Base-by-base conservation (phyloP, 1,140 invertebrate species). In the Nebria ingens region DNA sequence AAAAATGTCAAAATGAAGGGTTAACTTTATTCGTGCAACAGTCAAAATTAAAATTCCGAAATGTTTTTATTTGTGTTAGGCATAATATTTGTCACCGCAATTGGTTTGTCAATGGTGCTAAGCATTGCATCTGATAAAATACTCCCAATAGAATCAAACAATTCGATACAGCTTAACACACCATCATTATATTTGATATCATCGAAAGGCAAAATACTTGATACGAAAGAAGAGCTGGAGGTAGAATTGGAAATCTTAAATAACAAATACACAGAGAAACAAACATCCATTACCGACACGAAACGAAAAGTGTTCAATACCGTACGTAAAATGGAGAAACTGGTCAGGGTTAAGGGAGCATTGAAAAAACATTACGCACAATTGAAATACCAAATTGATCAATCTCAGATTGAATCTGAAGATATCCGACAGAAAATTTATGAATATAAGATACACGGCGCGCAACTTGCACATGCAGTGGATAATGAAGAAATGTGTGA, bases 161-260 rank as follows among this genome's bases (percentile, higher is more conserved):
- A n/a, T n/a, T n/a, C n/a, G n/a, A n/a, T n/a, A n/a, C n/a, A n/a
- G n/a, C n/a, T n/a, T n/a, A n/a, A n/a, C n/a, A n/a, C n/a, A 6
- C 13, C 25, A 6, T 29, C 25, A 29, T 29, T 29, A 29, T 6
- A 6, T 13, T 29, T 29, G 25, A 13, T 29, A 29, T 6, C 25
- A 13, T 13, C 4, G 13, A 13, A 4, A 29, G 25, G 25, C 13
- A 29, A 29, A 29, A 29, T 29, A 6, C 4, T 45, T 17, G 17
- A 45, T 17, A 45, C 6, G 4, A 6, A 45, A 17, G 40, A 45
- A 11, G 9, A 45, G 17, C 40, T 45, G 4, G 9, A 11, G 4
- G 17, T 45, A 12, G 40, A 45, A 17, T 45, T 45, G 15, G 40
- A 45, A 45, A 12, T 45, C 9, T 45, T 45, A 45, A 45, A 45